phyloP scores from a whole-genome alignment of 1,140 invertebrate genomes.

The Mactra quadrangularis region DNA sequence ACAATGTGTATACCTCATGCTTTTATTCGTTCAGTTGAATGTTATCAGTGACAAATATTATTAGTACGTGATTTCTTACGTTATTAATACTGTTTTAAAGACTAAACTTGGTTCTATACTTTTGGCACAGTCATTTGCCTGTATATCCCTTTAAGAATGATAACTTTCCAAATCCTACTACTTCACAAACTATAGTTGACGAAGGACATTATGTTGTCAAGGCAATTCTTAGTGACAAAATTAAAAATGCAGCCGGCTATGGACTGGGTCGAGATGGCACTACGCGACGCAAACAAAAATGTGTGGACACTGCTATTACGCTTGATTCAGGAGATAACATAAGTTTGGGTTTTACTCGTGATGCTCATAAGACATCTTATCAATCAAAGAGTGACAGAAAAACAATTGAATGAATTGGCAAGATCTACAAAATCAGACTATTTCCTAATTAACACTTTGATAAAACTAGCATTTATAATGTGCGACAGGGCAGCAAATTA shows the following conservation, averaged over 20 bases:
- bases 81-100: no score
- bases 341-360: constrained; percentile 38
- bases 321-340: constrained; percentile 7
- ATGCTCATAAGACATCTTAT: constrained; percentile 1
- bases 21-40: no score
- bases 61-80: no score
- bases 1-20: no score
- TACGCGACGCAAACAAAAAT: constrained; percentile 30
- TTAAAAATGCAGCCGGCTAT: constrained; percentile 21
- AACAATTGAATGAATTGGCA: constrained; percentile 16
- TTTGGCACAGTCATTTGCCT: no score
- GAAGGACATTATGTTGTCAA: constrained; percentile 58
- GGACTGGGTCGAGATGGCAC: constrained; percentile 53
- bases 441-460: neutral
- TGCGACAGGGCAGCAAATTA: constrained; percentile 25
- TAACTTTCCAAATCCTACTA: constrained; percentile 19
- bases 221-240: constrained; percentile 36
- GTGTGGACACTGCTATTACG: constrained; percentile 47
- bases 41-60: no score
- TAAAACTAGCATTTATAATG: constrained; percentile 17
- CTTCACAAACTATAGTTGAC: constrained; percentile 58
- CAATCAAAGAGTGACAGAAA: constrained; percentile 4
- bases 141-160: no score
- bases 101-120: no score
- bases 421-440: neutral